Conservation (phyloP, 2,113 vertebrate genomes). For the Lophochroa leadbeateri region DNA sequence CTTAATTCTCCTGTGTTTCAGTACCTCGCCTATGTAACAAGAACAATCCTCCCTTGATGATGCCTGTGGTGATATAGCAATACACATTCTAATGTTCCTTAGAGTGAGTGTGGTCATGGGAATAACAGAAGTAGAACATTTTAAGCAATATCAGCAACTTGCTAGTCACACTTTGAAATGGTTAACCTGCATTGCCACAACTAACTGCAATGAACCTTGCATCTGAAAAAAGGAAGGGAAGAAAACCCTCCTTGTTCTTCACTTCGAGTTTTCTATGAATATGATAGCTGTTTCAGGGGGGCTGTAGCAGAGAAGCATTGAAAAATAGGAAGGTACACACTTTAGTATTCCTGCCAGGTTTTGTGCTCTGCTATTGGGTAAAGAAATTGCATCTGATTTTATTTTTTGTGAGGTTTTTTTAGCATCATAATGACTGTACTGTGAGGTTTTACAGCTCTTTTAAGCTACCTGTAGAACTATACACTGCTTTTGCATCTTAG, state of each 20-base stretch:
- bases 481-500: background rate
- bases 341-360: background rate
- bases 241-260: background rate
- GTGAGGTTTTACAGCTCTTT: background rate
- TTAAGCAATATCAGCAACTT: background rate
- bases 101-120: background rate
- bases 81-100: background rate
- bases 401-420: background rate
- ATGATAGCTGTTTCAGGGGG: background rate
- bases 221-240: background rate
- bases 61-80: background rate
- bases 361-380: background rate
- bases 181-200: background rate
- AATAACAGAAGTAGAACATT: background rate
- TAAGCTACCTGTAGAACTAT: background rate
- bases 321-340: background rate
- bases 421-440: background rate
- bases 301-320: background rate
- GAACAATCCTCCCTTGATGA: background rate
- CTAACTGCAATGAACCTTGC: background rate
- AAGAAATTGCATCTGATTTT: background rate
- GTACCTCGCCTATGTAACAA: fast-evolving
- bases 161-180: background rate
- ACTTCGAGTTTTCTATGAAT: background rate
- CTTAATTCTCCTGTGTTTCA: background rate